Percentiles rank a stretch among this genome's conserved stretches.
These are phyloP conservation scores for Drosophila multiciliata DNA, from an alignment of 2,888 invertebrate species.

Conservation along the genomic window DNA sequence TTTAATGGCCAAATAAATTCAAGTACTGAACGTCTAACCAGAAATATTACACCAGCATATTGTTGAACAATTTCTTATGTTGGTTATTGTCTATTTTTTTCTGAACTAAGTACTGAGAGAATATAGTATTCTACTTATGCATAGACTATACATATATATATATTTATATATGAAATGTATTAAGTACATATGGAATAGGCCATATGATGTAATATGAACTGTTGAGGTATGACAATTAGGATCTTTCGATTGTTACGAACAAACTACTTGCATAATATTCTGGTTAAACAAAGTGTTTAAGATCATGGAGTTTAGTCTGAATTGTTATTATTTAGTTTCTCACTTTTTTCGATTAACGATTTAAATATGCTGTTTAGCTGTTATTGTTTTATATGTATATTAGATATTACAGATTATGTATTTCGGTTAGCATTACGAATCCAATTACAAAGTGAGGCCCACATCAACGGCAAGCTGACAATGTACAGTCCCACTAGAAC, in stretches of 20 bases:
- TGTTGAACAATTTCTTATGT: conserved; percentile 80
- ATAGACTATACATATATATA: conserved; percentile 28
- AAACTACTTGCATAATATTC: conserved; percentile 84
- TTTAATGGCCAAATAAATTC: conserved; percentile 82
- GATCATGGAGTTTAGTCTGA: conserved; percentile 69
- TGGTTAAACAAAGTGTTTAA: conserved; percentile 82
- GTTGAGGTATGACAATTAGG: conserved; percentile 33
- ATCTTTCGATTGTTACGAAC: conserved; percentile 69
- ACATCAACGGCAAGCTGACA: conserved; percentile 90
- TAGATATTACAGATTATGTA: conserved; percentile 59
- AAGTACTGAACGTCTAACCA: conserved; percentile 84
- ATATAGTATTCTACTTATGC: conserved; percentile 49
- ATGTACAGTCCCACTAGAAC: conserved; percentile 86
- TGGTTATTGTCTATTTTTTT: conserved; percentile 65
- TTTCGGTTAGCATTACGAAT: conserved; percentile 75
- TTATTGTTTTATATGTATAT: conserved; percentile 44
- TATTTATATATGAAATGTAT: conserved; percentile 8
- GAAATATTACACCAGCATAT: conserved; percentile 85
- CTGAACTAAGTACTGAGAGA: conserved; percentile 40
- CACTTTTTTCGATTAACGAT: conserved; percentile 17
- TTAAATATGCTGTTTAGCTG: conserved; percentile 40
- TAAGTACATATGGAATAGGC: conserved; percentile 32
- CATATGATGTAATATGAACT: conserved; percentile 29
- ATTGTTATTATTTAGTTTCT: conserved; percentile 59
- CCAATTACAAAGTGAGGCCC: conserved; percentile 86